These are phyloP conservation scores for Pammene aurita DNA, from an alignment of 2,888 invertebrate species.

Conservation along the genomic window DNA sequence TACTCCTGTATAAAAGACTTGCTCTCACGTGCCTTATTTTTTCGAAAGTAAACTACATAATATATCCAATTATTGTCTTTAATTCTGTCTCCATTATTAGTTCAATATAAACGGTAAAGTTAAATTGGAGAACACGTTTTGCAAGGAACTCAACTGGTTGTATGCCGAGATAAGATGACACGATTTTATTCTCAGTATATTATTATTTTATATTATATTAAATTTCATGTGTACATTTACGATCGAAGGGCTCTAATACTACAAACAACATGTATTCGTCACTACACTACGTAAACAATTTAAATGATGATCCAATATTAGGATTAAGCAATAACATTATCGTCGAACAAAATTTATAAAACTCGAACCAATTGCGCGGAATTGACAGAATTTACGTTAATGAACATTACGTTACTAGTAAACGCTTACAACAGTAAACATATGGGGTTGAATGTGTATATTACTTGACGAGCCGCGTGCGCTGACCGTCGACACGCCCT, in stretches of 20 bases:
- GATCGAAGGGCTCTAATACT: not conserved
- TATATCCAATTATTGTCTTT: conserved; percentile 8
- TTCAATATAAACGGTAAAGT: conserved; percentile 14
- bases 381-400: conserved; percentile 15
- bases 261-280: too few species aligned
- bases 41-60: conserved; percentile 28
- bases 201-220: too few species aligned
- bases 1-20: conserved; percentile 9
- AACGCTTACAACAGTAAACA: conserved; percentile 43
- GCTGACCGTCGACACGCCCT: conserved; percentile 49
- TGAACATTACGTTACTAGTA: conserved; percentile 36
- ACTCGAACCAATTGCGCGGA: conserved; percentile 7
- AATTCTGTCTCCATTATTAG: conserved; percentile 13
- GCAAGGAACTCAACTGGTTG: conserved; percentile 21
- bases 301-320: not conserved
- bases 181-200: conserved; percentile 2
- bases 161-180: conserved; percentile 11
- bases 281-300: too few species aligned
- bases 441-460: conserved; percentile 44
- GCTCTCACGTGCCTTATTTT: conserved; percentile 14
- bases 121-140: conserved; percentile 12
- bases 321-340: conserved; percentile 1
- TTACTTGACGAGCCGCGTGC: conserved; percentile 45
- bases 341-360: conserved; percentile 9
- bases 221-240: not conserved